These are phyloP conservation scores for Leucania comma DNA, from an alignment of 2,888 invertebrate species.

Conservation along the genomic window DNA sequence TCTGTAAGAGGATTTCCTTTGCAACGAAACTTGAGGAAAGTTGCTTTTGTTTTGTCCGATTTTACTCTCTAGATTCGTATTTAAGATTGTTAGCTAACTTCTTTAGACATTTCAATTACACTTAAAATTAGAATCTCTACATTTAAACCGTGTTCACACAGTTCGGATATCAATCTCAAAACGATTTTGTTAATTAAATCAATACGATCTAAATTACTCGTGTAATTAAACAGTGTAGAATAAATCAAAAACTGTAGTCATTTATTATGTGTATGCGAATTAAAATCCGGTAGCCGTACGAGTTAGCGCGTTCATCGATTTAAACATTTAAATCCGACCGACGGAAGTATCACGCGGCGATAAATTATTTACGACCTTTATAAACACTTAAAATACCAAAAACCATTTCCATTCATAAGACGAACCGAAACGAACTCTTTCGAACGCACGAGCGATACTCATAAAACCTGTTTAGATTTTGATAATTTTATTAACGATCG, in stretches of 20 bases:
- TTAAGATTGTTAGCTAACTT: slow-evolving; percentile 40
- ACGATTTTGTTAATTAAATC: slow-evolving; percentile 65
- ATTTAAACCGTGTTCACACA: slow-evolving; percentile 55
- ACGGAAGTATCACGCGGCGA: slow-evolving; percentile 90
- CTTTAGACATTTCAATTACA: slow-evolving; percentile 55
- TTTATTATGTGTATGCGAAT: slow-evolving; percentile 74
- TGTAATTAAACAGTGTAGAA: slow-evolving; percentile 69
- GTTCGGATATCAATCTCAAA: slow-evolving; percentile 55
- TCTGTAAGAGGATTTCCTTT: slow-evolving; percentile 35
- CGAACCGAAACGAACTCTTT: slow-evolving; percentile 81
- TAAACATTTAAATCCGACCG: slow-evolving; percentile 85
- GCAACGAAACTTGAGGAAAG: slow-evolving; percentile 21
- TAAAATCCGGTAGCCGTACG: slow-evolving; percentile 86
- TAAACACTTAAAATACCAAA: slow-evolving; percentile 90
- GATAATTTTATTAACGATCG: slow-evolving; percentile 91
- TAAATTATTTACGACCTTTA: slow-evolving; percentile 89
- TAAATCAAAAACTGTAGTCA: slow-evolving; percentile 73
- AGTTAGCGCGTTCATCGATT: slow-evolving; percentile 81
- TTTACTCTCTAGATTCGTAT: slow-evolving; percentile 39
- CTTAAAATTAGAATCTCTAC: slow-evolving; percentile 39
- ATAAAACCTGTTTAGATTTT: slow-evolving; percentile 90
- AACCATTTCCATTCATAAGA: slow-evolving; percentile 90
- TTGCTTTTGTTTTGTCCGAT: slow-evolving; percentile 13
- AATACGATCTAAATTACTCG: slow-evolving; percentile 61
- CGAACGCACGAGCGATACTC: slow-evolving; percentile 85